These are phyloP conservation scores for Astur gentilis DNA, from an alignment of 2,113 vertebrate species.

Conservation along the genomic window DNA sequence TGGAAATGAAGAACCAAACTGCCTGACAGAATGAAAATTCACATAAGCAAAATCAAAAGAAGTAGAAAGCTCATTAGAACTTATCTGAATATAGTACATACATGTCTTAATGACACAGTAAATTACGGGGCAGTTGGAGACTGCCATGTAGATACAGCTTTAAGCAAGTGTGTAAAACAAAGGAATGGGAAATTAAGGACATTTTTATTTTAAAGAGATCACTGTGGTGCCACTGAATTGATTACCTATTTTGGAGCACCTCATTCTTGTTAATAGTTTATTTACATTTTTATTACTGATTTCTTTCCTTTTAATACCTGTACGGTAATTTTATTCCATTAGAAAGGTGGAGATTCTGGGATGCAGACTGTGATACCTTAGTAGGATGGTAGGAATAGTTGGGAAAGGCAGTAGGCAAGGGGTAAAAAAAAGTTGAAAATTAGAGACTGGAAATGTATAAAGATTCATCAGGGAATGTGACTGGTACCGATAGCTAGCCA, in stretches of 20 bases:
- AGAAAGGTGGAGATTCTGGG: neutral
- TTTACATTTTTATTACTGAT: neutral
- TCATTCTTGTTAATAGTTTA: neutral
- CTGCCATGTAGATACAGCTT: neutral
- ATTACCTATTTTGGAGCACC: neutral
- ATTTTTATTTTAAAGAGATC: neutral
- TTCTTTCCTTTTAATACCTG: neutral
- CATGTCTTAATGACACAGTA: neutral
- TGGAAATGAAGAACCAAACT: neutral
- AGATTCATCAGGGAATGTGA: neutral
- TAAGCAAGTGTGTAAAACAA: neutral
- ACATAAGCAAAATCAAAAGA: neutral
- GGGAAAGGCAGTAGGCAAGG: neutral
- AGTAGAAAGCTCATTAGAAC: neutral
- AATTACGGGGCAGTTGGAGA: neutral
- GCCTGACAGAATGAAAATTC: neutral
- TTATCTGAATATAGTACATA: neutral
- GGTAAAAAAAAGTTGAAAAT: neutral
- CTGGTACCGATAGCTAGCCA: neutral
- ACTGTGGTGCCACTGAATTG: neutral
- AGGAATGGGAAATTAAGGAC: neutral
- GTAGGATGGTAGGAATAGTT: neutral
- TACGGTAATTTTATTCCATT: neutral
- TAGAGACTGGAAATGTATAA: neutral
- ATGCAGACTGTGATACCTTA: neutral